phyloP scores from a whole-genome alignment of 2,888 invertebrate species.

The Nebria brevicollis region DNA sequence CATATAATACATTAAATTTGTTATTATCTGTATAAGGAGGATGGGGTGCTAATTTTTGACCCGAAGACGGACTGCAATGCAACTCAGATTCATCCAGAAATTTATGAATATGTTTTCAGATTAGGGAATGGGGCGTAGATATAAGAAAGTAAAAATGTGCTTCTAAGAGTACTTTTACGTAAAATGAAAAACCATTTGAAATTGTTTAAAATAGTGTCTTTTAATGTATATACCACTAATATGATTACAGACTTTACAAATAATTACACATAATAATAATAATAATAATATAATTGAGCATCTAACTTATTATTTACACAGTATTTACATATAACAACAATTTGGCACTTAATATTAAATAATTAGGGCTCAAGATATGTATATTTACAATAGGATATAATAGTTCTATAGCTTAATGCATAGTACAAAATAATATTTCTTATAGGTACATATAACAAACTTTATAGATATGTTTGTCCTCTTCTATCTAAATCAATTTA shows the following conservation, averaged over 20 bases:
- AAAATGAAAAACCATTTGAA: too few species aligned
- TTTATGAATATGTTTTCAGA: not conserved
- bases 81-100: too few species aligned
- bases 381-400: slow-evolving; percentile 10
- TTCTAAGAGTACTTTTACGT: too few species aligned
- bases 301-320: slow-evolving; percentile 40
- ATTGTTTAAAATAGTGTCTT: slow-evolving; percentile 40
- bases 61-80: too few species aligned
- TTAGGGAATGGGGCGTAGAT: not conserved
- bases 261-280: slow-evolving; percentile 33
- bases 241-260: slow-evolving; percentile 42
- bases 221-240: slow-evolving; percentile 32
- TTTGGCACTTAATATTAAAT: slow-evolving; percentile 36
- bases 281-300: slow-evolving; percentile 38
- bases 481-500: slow-evolving; percentile 10
- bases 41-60: too few species aligned
- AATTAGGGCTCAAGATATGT: slow-evolving; percentile 28
- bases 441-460: not conserved
- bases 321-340: slow-evolving; percentile 29
- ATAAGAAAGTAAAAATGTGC: too few species aligned
- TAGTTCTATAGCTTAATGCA: not conserved
- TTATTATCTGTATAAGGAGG: too few species aligned
- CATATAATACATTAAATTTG: too few species aligned
- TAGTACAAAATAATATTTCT: not conserved
- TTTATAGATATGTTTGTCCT: slow-evolving; percentile 5